These are phyloP conservation scores for Ichneumoninae sp. DNA, from an alignment of 2,888 invertebrate genomes.

Conservation along the genomic window DNA sequence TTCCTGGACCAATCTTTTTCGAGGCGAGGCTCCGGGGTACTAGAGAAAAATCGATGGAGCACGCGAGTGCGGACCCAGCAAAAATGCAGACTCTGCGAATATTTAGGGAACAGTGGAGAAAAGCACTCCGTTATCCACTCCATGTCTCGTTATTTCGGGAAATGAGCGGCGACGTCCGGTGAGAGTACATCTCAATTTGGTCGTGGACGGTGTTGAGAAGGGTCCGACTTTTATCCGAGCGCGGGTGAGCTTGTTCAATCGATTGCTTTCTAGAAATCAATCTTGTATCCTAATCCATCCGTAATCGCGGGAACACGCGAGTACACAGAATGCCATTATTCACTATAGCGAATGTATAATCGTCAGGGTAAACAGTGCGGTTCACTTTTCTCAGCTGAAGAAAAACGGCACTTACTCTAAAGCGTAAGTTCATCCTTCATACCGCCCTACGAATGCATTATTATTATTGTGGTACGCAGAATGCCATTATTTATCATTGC, in stretches of 20 bases:
- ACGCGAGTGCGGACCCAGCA: slow-evolving; percentile 29
- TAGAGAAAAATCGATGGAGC: slow-evolving; percentile 59
- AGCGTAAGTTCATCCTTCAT: neutral
- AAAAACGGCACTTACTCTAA: neutral
- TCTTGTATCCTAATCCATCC: neutral
- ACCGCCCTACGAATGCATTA: no score
- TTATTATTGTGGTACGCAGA: no score
- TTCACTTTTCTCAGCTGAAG: neutral
- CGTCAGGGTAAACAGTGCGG: neutral
- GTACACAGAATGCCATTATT: neutral
- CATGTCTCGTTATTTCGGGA: slow-evolving; percentile 18
- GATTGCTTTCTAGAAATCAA: neutral
- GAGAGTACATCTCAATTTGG: slow-evolving; percentile 27
- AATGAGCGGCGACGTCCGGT: neutral
- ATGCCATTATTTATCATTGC: neutral
- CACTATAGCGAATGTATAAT: neutral
- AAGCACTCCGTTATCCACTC: slow-evolving; percentile 47
- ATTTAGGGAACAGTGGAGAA: slow-evolving; percentile 49
- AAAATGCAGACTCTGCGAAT: slow-evolving; percentile 59
- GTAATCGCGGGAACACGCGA: neutral
- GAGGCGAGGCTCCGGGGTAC: slow-evolving; percentile 23
- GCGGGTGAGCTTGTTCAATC: neutral
- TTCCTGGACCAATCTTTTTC: slow-evolving; percentile 28
- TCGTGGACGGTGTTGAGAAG: neutral
- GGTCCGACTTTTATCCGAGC: neutral